Conservation (phyloP, 2,888 invertebrate species). For the Nasonia oneida region DNA sequence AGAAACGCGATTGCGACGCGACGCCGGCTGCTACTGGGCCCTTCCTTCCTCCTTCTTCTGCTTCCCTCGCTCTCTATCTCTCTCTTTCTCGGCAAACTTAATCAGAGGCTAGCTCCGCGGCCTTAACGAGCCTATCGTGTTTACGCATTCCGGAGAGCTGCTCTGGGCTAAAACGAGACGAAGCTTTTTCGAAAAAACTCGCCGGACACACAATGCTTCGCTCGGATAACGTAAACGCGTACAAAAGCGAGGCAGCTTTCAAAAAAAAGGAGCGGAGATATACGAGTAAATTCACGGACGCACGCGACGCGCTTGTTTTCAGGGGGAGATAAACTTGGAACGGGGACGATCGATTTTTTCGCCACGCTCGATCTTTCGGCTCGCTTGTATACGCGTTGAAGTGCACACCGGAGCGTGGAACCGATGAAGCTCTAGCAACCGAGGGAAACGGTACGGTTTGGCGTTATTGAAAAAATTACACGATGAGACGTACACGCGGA, state of each 20-base stretch:
- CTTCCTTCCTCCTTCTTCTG: neutral
- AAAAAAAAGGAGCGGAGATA: neutral
- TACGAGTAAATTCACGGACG: neutral
- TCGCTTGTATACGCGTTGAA: neutral
- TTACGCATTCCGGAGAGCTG: slow-evolving; percentile 6
- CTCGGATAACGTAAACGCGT: too few species aligned
- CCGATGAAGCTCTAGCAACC: neutral
- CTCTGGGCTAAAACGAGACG: neutral
- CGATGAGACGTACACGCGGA: neutral
- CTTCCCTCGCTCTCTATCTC: neutral
- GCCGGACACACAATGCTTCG: too few species aligned
- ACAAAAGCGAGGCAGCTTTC: too few species aligned
- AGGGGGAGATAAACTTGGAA: neutral
- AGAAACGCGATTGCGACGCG: slow-evolving; percentile 36
- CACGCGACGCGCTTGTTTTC: neutral
- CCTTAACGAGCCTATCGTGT: slow-evolving; percentile 19
- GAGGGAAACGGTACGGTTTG: neutral
- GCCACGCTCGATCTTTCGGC: neutral
- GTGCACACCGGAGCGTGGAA: neutral
- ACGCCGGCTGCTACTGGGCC: neutral
- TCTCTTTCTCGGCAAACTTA: slow-evolving; percentile 1
- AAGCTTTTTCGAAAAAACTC: neutral
- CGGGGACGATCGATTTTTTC: slow-evolving; percentile 4
- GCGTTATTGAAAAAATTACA: neutral
- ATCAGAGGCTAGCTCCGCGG: neutral